A percentile compares a stretch with the other conserved stretches of the same genome.
Evolutionary conservation across 2,797 vertebrate genomes (phyloP).

Genomic region (Chiroxiphia lanceolata): DNA sequence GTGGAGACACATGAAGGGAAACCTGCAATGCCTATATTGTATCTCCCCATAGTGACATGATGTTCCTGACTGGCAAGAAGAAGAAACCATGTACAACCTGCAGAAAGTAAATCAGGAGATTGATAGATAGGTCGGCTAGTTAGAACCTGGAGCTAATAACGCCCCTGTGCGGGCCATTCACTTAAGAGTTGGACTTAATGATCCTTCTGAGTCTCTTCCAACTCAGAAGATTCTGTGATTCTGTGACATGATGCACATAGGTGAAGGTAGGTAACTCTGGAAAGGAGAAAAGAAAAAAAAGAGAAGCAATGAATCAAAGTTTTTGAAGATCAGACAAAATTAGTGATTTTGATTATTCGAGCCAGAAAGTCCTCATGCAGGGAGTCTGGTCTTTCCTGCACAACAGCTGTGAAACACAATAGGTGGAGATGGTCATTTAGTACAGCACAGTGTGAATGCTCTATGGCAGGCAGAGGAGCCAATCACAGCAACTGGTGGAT

Average conservation of each 20-base stretch:
- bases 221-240: not conserved
- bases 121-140: not conserved
- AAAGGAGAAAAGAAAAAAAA: not conserved
- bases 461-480: not conserved
- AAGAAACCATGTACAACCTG: not conserved
- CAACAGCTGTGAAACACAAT: not conserved
- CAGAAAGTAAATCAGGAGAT: not conserved
- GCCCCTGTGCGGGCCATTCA: not conserved
- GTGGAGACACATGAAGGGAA: not conserved
- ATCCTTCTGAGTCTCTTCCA: not conserved
- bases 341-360: not conserved
- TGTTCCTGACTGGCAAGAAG: not conserved
- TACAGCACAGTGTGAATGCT: not conserved
- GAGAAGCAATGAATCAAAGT: not conserved
- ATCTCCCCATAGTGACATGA: not conserved
- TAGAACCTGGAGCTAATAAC: not conserved
- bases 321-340: not conserved
- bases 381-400: not conserved
- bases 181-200: not conserved
- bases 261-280: not conserved
- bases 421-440: not conserved
- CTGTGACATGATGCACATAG: no score
- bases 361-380: not conserved
- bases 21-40: not conserved
- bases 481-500: fast-evolving